Evolutionary conservation across 2,888 invertebrate genomes (phyloP).

Genomic region (Antheraea yamamai): DNA sequence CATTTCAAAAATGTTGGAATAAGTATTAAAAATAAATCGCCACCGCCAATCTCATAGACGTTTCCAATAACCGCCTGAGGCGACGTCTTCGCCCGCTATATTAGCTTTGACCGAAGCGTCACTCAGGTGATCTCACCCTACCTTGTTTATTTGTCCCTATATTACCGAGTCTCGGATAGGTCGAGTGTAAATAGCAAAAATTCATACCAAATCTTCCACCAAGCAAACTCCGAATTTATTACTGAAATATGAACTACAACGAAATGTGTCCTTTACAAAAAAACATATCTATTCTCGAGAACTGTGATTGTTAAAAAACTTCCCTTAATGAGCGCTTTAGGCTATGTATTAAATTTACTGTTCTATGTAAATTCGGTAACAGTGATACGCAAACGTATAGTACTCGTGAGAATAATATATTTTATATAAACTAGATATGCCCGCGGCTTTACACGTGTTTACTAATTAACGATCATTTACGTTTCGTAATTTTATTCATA

Average conservation of each 20-base stretch:
- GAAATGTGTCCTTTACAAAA: background rate
- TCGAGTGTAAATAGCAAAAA: constrained; percentile 10
- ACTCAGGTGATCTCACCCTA: constrained; percentile 21
- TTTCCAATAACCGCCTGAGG: constrained; percentile 16
- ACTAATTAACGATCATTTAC: too few relatives aligned
- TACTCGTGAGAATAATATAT: too few relatives aligned
- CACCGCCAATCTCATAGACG: constrained; percentile 4
- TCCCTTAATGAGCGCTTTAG: too few relatives aligned
- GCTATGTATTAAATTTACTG: too few relatives aligned
- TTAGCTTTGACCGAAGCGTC: constrained; percentile 25
- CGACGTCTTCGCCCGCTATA: constrained; percentile 22
- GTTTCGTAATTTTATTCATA: too few relatives aligned
- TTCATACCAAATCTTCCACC: background rate
- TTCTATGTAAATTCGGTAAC: too few relatives aligned
- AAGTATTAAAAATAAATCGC: constrained; percentile 14
- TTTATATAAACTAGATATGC: too few relatives aligned
- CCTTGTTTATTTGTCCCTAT: constrained; percentile 24
- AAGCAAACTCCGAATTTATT: background rate
- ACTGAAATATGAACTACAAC: background rate
- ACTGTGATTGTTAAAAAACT: background rate
- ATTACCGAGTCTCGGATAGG: constrained; percentile 9
- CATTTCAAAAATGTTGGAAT: too few relatives aligned
- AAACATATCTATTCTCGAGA: background rate
- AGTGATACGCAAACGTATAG: too few relatives aligned
- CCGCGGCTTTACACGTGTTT: too few relatives aligned